A percentile compares a stretch with the other conserved stretches of the same genome.
Conservation (phyloP, 2,888 invertebrate species). For the Drosophila phalerata region DNA sequence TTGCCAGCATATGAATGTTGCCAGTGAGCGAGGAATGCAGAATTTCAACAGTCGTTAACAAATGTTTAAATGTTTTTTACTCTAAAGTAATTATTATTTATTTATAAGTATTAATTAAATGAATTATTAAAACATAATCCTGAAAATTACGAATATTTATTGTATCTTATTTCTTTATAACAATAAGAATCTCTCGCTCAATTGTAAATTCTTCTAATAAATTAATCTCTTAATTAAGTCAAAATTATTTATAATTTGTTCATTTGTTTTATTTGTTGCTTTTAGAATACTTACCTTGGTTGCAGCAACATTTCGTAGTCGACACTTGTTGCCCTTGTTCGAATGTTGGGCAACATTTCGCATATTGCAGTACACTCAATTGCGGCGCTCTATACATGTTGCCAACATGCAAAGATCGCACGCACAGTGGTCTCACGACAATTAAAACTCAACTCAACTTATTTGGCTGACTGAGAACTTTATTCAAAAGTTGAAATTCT, state of each 20-base stretch:
- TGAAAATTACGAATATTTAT: background rate
- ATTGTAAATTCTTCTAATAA: background rate
- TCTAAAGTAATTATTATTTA: background rate
- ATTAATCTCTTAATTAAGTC: too few relatives aligned
- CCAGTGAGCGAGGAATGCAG: conserved; percentile 8
- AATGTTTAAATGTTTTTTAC: background rate
- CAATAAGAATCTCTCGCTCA: background rate
- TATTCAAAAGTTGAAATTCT: too few relatives aligned
- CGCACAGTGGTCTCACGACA: conserved; percentile 34
- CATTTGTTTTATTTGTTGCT: background rate
- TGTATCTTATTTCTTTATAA: background rate
- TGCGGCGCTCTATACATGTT: background rate
- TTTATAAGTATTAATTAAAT: background rate
- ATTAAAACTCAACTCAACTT: background rate
- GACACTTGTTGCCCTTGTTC: conserved; percentile 65
- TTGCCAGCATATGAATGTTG: conserved; percentile 37
- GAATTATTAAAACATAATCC: background rate
- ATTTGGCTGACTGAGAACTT: background rate
- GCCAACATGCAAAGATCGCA: conserved; percentile 37
- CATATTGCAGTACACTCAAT: conserved; percentile 24
- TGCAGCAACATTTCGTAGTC: conserved; percentile 26
- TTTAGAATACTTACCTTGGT: background rate
- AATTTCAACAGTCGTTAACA: background rate
- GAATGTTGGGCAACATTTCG: conserved; percentile 38
- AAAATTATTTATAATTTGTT: background rate